Evolutionary conservation across 2,888 invertebrate genomes (phyloP).

Genomic region (Conchocele bisecta): DNA sequence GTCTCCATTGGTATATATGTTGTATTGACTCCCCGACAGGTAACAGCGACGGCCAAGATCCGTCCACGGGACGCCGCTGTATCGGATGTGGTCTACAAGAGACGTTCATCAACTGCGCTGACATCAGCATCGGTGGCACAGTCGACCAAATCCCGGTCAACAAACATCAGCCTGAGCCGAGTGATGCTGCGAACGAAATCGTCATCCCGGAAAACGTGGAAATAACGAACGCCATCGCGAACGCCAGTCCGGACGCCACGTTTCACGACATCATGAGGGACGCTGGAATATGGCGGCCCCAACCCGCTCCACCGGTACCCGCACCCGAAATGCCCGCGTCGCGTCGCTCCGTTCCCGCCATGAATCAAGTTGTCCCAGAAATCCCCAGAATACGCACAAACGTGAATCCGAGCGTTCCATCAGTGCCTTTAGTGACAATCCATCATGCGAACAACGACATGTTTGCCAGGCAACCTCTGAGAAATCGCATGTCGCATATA

Average conservation of each 20-base stretch:
- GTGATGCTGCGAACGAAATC: not conserved
- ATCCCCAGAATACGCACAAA: no score
- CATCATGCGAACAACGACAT: no score
- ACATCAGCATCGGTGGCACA: constrained; percentile 41
- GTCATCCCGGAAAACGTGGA: not conserved
- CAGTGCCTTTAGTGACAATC: no score
- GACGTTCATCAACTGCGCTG: constrained; percentile 53
- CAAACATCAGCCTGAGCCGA: not conserved
- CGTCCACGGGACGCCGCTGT: constrained; percentile 31
- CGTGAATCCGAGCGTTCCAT: no score
- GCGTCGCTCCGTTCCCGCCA: no score
- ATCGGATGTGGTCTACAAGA: constrained; percentile 51
- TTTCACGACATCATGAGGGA: not conserved
- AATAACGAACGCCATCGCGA: not conserved
- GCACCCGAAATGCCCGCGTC: not conserved
- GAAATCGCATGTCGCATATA: no score
- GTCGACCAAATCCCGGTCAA: constrained; percentile 30
- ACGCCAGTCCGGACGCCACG: not conserved
- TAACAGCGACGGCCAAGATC: constrained; percentile 48
- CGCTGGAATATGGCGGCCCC: not conserved
- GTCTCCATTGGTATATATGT: no score
- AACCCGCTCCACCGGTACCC: not conserved
- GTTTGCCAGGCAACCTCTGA: no score
- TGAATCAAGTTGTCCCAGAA: no score
- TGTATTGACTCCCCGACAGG: no score